A percentile compares a stretch with the other conserved stretches of the same genome.
phyloP scores from a whole-genome alignment of 2,797 vertebrate species.

The Morelia viridis region DNA sequence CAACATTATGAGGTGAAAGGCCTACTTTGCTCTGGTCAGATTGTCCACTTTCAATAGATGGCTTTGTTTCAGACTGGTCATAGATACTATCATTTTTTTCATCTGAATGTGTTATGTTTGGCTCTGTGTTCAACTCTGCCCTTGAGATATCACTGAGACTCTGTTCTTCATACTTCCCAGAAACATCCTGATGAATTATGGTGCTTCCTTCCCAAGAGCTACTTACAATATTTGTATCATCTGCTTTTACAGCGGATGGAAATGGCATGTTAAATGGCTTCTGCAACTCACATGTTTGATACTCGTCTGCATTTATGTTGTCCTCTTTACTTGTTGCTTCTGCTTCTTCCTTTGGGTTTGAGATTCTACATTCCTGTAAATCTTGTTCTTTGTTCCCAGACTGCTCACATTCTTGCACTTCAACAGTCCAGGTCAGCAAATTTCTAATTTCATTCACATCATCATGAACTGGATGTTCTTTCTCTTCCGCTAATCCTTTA shows the following conservation, averaged over 20 bases:
- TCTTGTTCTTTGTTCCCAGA: conserved; percentile 38
- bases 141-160: background rate
- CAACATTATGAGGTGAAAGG: background rate
- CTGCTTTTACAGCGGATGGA: background rate
- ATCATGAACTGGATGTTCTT: conserved; percentile 23
- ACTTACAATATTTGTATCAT: fast-evolving
- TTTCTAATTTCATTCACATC: conserved; percentile 71
- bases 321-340: background rate
- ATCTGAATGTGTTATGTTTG: background rate
- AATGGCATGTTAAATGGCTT: background rate
- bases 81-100: background rate
- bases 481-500: conserved; percentile 5
- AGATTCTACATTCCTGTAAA: conserved; percentile 19
- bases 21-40: conserved; percentile 6
- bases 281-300: background rate
- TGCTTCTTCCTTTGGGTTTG: conserved; percentile 45
- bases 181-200: conserved; percentile 22
- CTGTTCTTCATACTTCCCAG: conserved; percentile 36
- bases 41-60: background rate
- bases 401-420: conserved; percentile 53
- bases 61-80: background rate
- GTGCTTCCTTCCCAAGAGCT: background rate
- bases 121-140: conserved; percentile 4
- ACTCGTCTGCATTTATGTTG: background rate
- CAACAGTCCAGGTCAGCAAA: conserved; percentile 60